A percentile compares a stretch with the other conserved stretches of the same genome.
Evolutionary conservation across 1,140 invertebrate species (phyloP).

Genomic region (Anoplophora glabripennis): DNA sequence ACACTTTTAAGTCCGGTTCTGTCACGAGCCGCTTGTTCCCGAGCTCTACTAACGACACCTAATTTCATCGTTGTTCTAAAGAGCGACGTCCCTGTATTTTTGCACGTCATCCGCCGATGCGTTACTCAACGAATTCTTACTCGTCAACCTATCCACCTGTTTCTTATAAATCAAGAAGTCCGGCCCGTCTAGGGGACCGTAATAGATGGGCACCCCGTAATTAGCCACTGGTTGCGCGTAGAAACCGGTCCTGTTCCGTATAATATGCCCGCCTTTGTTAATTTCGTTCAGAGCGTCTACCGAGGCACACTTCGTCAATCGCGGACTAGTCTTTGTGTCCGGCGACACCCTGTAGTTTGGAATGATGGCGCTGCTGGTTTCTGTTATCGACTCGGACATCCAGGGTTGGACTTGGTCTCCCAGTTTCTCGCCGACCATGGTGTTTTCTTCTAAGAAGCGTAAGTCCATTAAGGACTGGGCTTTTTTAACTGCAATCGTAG

Average conservation of each 20-base stretch:
- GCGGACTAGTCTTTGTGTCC: slow-evolving; percentile 11
- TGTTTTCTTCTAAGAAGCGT: slow-evolving; percentile 44
- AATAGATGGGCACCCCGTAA: slow-evolving; percentile 48
- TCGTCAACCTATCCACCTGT: slow-evolving; percentile 43
- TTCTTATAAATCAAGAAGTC: slow-evolving; percentile 49
- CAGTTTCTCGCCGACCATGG: slow-evolving; percentile 17
- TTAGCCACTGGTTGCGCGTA: slow-evolving; percentile 46
- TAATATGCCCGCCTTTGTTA: slow-evolving; percentile 38
- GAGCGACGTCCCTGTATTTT: slow-evolving; percentile 47
- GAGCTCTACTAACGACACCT: no score
- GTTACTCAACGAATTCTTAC: slow-evolving; percentile 47
- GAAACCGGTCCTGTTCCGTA: slow-evolving; percentile 44
- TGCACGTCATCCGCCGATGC: slow-evolving; percentile 46
- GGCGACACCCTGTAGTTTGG: slow-evolving; percentile 23
- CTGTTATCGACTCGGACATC: slow-evolving; percentile 30
- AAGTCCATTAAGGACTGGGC: slow-evolving; percentile 58
- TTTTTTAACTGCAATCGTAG: slow-evolving; percentile 46
- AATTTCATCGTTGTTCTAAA: slow-evolving; percentile 26
- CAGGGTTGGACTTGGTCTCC: slow-evolving; percentile 31
- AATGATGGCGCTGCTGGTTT: slow-evolving; percentile 26
- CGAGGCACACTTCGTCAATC: slow-evolving; percentile 41
- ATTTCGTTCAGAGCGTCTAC: slow-evolving; percentile 39
- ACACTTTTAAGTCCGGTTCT: no score
- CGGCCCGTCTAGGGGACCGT: slow-evolving; percentile 46
- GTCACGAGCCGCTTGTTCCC: no score